These are phyloP conservation scores for Lagorchestes hirsutus DNA, from an alignment of 2,797 vertebrate species.

Conservation along the genomic window DNA sequence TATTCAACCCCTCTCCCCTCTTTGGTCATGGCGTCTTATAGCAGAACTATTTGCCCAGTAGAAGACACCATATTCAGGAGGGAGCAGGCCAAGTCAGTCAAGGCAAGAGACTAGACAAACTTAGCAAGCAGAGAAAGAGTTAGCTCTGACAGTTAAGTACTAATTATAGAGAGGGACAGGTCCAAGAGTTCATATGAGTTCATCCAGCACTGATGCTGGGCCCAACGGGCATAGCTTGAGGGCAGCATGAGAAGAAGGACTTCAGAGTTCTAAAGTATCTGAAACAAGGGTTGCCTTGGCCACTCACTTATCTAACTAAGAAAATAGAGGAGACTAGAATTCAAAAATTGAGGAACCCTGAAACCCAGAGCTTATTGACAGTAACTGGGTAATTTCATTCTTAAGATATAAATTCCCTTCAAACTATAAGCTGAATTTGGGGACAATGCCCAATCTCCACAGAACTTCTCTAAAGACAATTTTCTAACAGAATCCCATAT, in stretches of 20 bases:
- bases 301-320: neutral
- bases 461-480: slow-evolving; percentile 21
- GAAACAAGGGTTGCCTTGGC: neutral
- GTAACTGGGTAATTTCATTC: neutral
- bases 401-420: slow-evolving; percentile 15
- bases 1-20: neutral
- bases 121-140: neutral
- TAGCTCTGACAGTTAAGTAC: neutral
- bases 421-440: slow-evolving; percentile 19
- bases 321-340: neutral
- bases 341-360: neutral
- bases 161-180: neutral
- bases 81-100: neutral
- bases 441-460: neutral
- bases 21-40: neutral
- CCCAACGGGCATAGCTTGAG: neutral
- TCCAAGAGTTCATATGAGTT: neutral
- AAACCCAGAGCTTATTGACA: neutral
- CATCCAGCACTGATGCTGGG: neutral
- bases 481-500: neutral
- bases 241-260: neutral
- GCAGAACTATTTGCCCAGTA: neutral
- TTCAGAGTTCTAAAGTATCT: neutral
- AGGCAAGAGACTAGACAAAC: neutral
- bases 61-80: neutral